Evolutionary conservation across 2,113 vertebrate species (phyloP).

Genomic region (Mustelus asterias): DNA sequence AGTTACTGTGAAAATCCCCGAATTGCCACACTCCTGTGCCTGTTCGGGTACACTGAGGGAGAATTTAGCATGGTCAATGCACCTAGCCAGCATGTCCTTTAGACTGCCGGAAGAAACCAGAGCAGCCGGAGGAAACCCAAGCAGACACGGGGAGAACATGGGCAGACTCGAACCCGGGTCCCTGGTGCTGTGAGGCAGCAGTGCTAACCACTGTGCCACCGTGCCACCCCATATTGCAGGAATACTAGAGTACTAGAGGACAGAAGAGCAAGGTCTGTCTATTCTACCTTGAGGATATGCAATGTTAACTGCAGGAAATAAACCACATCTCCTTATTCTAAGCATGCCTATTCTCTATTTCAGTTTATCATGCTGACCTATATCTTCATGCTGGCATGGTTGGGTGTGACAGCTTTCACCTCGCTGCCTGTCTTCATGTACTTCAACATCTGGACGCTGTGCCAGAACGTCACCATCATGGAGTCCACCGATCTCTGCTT

Average conservation of each 20-base stretch:
- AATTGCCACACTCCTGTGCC: too few relatives aligned
- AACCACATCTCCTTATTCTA: neutral
- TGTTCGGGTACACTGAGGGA: too few relatives aligned
- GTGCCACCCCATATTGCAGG: too few relatives aligned
- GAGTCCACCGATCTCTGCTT: conserved; percentile 81
- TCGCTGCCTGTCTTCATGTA: conserved; percentile 96
- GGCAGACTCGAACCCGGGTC: too few relatives aligned
- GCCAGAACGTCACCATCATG: conserved; percentile 81
- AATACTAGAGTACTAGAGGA: neutral
- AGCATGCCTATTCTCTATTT: neutral
- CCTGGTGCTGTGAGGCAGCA: too few relatives aligned
- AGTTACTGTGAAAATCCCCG: too few relatives aligned
- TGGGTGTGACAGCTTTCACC: conserved; percentile 94
- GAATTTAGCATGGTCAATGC: too few relatives aligned
- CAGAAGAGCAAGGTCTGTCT: neutral
- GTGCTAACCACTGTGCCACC: too few relatives aligned
- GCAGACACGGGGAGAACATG: too few relatives aligned
- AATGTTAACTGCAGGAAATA: neutral
- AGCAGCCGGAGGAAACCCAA: too few relatives aligned
- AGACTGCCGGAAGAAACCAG: too few relatives aligned
- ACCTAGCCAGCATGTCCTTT: too few relatives aligned
- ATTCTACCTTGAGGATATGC: neutral
- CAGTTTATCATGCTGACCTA: conserved; percentile 99
- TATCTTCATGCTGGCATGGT: conserved; percentile 98
- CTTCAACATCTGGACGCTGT: conserved; percentile 98